Percentiles rank a stretch among this genome's conserved stretches.
Conservation (phyloP, 2,888 invertebrate genomes). For the Pollenia griseotomentosa region DNA sequence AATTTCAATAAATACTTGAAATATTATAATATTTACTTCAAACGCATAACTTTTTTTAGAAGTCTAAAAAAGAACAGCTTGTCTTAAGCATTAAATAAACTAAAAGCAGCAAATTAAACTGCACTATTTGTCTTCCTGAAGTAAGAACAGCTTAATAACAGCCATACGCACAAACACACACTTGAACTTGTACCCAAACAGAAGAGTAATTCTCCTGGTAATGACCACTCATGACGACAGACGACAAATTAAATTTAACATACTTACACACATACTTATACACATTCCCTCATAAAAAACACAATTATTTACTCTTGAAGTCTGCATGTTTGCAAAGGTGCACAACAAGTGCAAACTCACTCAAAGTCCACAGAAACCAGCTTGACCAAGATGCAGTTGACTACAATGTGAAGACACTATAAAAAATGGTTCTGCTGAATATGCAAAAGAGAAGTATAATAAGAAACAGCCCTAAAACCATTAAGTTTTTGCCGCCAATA, state of each 20-base stretch:
- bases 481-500: constrained; percentile 22
- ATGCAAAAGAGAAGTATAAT: constrained; percentile 19
- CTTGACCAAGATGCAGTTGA: not conserved
- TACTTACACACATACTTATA: not conserved
- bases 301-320: constrained; percentile 9
- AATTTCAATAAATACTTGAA: too few relatives aligned
- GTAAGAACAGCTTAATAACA: constrained; percentile 1
- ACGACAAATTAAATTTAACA: constrained; percentile 63
- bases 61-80: constrained; percentile 10
- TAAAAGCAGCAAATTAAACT: constrained; percentile 30
- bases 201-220: constrained; percentile 47
- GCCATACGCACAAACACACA: not conserved
- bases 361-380: not conserved
- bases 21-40: not conserved
- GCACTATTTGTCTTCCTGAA: constrained; percentile 49
- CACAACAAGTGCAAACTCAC: constrained; percentile 7
- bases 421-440: constrained; percentile 16
- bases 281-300: constrained; percentile 21
- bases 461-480: constrained; percentile 60
- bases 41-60: not conserved
- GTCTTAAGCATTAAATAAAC: not conserved
- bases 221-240: constrained; percentile 56
- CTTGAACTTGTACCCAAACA: not conserved
- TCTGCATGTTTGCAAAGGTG: constrained; percentile 7
- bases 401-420: constrained; percentile 3